Conservation (phyloP, 2,113 vertebrate genomes). For the Felis chaus region DNA sequence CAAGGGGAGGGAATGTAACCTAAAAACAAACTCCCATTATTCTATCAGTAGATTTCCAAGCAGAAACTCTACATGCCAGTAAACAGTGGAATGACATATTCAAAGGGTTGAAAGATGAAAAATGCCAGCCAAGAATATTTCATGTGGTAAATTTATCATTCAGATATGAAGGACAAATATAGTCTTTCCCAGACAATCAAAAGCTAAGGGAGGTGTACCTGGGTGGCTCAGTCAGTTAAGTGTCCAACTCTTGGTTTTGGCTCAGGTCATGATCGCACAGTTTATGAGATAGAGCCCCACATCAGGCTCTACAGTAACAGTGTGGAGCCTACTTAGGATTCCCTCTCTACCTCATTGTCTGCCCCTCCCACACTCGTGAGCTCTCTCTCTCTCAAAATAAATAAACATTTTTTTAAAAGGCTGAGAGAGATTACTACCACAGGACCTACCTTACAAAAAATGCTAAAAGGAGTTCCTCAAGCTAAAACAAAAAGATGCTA, state of each 20-base stretch:
- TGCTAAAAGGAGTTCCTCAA: not conserved
- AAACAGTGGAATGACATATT: not conserved
- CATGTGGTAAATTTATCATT: not conserved
- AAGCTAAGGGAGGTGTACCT: not conserved
- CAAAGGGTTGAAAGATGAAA: not conserved
- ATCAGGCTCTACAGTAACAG: too few relatives aligned
- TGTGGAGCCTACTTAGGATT: too few relatives aligned
- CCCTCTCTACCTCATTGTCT: too few relatives aligned
- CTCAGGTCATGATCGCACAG: too few relatives aligned
- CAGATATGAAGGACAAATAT: not conserved
- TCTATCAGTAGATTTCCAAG: not conserved
- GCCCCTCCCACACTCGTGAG: too few relatives aligned
- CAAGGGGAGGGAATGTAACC: not conserved
- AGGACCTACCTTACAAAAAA: not conserved
- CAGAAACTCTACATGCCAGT: not conserved
- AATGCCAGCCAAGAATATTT: not conserved
- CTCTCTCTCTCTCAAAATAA: too few relatives aligned
- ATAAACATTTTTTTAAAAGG: not conserved
- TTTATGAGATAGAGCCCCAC: too few relatives aligned
- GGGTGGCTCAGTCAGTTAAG: too few relatives aligned
- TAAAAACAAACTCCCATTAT: not conserved
- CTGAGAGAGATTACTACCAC: not conserved
- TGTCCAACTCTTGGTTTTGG: too few relatives aligned
- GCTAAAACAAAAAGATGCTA: not conserved
- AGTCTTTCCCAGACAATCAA: not conserved